A percentile compares a stretch with the other conserved stretches of the same genome.
Conservation (phyloP, 1,140 invertebrate genomes). For the Lepidostoma basale region DNA sequence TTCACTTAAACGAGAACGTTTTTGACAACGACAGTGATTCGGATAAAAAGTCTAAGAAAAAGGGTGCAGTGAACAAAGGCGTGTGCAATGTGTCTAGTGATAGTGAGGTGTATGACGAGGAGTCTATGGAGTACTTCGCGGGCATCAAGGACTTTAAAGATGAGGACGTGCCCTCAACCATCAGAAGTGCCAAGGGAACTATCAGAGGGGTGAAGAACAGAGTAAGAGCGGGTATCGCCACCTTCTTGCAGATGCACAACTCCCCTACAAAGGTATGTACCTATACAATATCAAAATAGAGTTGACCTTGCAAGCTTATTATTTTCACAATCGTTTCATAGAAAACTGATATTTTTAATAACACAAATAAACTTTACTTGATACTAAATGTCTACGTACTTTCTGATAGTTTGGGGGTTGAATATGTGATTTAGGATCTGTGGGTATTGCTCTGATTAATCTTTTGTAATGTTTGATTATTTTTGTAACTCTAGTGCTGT, state of each 20-base stretch:
- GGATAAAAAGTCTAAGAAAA: constrained; percentile 47
- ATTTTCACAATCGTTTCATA: too few species aligned
- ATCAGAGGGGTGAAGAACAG: constrained; percentile 92
- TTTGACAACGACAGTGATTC: constrained; percentile 59
- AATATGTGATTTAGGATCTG: too few species aligned
- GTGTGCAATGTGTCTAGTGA: constrained; percentile 51
- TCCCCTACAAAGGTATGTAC: constrained; percentile 74
- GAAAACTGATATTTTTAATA: too few species aligned
- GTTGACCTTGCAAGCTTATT: too few species aligned
- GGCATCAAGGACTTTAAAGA: constrained; percentile 78
- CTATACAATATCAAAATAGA: too few species aligned
- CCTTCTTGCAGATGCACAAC: constrained; percentile 83
- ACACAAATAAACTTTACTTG: too few species aligned
- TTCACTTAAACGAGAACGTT: constrained; percentile 79
- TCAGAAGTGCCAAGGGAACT: constrained; percentile 87
- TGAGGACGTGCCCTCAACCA: constrained; percentile 70
- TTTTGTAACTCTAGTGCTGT: too few species aligned
- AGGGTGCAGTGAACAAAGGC: constrained; percentile 52
- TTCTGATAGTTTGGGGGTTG: too few species aligned
- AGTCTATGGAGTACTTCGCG: constrained; percentile 75
- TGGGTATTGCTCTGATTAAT: too few species aligned
- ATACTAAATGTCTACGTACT: too few species aligned
- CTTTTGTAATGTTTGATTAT: too few species aligned
- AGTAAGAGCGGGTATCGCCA: constrained; percentile 91
- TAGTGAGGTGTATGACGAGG: constrained; percentile 55